Conservation (phyloP, 2,888 invertebrate species). For the Drosophila barbarae region DNA sequence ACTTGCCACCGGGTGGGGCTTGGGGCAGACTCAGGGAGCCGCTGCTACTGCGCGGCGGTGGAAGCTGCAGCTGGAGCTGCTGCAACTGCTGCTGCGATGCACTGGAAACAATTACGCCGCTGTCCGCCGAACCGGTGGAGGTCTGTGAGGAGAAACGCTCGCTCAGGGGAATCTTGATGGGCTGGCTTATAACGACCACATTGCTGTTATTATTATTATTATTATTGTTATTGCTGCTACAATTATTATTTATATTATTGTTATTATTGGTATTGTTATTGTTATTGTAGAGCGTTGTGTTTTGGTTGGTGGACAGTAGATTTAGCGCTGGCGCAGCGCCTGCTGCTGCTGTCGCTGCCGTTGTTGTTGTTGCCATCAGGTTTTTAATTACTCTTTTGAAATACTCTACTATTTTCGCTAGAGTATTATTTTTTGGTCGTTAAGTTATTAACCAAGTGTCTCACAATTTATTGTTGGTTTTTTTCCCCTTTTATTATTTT, state of each 20-base stretch:
- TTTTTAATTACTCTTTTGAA: slow-evolving; percentile 44
- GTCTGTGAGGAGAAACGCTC: slow-evolving; percentile 77
- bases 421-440: slow-evolving; percentile 3
- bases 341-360: slow-evolving; percentile 46
- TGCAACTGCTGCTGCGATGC: slow-evolving; percentile 48
- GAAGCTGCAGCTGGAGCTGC: slow-evolving; percentile 56
- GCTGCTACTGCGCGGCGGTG: slow-evolving; percentile 73
- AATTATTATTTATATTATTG: slow-evolving; percentile 1
- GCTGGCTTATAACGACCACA: slow-evolving; percentile 65
- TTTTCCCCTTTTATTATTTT: slow-evolving; percentile 8
- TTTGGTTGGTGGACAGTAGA: slow-evolving; percentile 23
- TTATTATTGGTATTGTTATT: not conserved
- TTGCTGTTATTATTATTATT: slow-evolving; percentile 2
- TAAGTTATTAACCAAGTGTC: slow-evolving; percentile 3
- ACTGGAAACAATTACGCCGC: slow-evolving; percentile 66
- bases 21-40: slow-evolving; percentile 75
- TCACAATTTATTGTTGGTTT: slow-evolving; percentile 13
- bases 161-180: slow-evolving; percentile 76
- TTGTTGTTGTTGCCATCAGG: slow-evolving; percentile 76
- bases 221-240: slow-evolving; percentile 6
- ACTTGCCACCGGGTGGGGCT: slow-evolving; percentile 56
- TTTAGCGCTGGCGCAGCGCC: slow-evolving; percentile 29
- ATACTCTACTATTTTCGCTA: slow-evolving; percentile 3
- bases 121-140: slow-evolving; percentile 77
- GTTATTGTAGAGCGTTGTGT: not conserved